phyloP scores from a whole-genome alignment of 2,888 invertebrate genomes.

The Minunthozetes semirufus region DNA sequence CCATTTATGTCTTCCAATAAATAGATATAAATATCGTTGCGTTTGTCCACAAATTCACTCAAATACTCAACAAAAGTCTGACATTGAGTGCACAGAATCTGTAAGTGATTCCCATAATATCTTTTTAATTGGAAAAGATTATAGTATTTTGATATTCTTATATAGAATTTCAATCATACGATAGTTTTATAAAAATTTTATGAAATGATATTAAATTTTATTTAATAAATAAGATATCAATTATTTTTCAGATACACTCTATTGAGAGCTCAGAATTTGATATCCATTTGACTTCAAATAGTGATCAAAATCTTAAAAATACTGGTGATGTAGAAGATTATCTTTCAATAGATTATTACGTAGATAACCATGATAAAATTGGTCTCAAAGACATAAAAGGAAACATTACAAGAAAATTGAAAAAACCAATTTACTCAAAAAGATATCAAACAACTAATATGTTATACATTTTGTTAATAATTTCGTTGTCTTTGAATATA shows the following conservation, averaged over 20 bases:
- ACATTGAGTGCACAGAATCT: background rate
- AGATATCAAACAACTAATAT: background rate
- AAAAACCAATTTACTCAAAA: background rate
- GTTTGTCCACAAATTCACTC: slow-evolving; percentile 6
- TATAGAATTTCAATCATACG: background rate
- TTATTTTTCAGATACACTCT: background rate
- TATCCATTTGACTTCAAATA: background rate
- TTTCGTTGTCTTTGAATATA: background rate
- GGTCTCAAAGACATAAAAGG: background rate
- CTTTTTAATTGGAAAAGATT: background rate
- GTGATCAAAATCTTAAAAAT: background rate
- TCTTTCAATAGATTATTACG: background rate
- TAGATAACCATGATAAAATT: background rate
- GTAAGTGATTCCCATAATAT: background rate
- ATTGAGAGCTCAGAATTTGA: background rate
- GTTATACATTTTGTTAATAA: background rate
- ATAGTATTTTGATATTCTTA: background rate
- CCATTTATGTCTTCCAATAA: background rate
- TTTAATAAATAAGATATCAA: background rate
- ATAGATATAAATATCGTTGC: background rate
- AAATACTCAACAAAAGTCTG: background rate
- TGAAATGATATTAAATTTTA: background rate
- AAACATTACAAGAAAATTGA: background rate
- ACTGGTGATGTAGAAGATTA: background rate
- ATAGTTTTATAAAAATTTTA: background rate